phyloP scores from a whole-genome alignment of 2,113 vertebrate species.

The Eidolon helvum region DNA sequence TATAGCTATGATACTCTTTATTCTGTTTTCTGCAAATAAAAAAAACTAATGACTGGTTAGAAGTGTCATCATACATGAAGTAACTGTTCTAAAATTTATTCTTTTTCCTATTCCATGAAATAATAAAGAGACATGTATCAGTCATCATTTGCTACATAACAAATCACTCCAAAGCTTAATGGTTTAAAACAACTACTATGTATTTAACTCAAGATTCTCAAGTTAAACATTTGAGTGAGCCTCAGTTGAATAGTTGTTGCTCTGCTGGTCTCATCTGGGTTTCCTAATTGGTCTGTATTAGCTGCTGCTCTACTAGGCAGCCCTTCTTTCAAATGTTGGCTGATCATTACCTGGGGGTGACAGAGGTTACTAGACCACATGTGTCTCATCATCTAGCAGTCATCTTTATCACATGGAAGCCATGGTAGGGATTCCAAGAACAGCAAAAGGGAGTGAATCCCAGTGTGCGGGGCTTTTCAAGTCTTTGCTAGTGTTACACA shows the following conservation, averaged over 20 bases:
- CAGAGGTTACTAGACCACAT: background rate
- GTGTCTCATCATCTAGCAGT: background rate
- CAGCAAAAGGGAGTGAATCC: no score
- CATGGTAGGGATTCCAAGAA: background rate
- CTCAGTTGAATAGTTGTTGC: background rate
- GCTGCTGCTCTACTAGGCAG: background rate
- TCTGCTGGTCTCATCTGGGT: background rate
- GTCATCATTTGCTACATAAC: background rate
- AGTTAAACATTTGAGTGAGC: background rate
- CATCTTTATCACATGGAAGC: background rate
- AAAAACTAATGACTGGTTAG: background rate
- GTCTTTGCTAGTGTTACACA: background rate
- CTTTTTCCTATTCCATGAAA: background rate
- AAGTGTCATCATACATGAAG: background rate
- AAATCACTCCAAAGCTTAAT: background rate
- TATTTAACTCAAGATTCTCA: background rate
- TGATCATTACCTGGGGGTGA: background rate
- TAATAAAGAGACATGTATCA: background rate
- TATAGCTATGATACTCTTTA: background rate
- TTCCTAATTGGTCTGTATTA: background rate
- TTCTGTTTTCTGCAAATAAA: background rate
- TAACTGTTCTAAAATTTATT: background rate
- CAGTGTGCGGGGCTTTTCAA: no score
- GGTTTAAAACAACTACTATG: background rate
- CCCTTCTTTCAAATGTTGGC: no score